Evolutionary conservation across 1,140 invertebrate species (phyloP), one percentile per base, ranked within the genome.

Genomic region (Bombyx mandarina): DNA sequence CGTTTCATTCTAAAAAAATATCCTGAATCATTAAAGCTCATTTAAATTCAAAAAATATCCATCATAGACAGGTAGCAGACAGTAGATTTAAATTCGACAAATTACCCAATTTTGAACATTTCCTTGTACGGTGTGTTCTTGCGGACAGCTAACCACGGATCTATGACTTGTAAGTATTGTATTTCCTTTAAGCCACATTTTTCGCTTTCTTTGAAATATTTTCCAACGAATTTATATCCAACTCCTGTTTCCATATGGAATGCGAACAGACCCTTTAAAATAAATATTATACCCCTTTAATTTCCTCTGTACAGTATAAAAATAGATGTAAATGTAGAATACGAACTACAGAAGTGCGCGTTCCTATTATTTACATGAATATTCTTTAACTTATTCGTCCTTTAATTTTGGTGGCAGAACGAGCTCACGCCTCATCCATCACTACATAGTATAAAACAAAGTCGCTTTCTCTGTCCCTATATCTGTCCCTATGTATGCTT

Each of bases 151-250:
- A 92, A 61, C 78, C 89, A 90, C 0, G 92, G 91, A 69, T 91
- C 86, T 2, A 89, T 80, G 0, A 91, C 85, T 62, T 92, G 89
- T 5, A 93, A 62, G 58, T 89, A 91, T 65, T 90, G 85, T 62
- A 93, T 91, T 73, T 92, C 91, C 49, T 90, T 83, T 1, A 93
- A 72, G 0, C 90, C 91, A 69, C 92, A 93, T 75, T 93, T 93
- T 72, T 93, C 91, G 3, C 90, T 88, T 75, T 93, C 92, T 6
- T 85, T 69, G 65, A 91, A 93, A 57, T 89, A 92, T 73, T 92
- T 90, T 46, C 90, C 88, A 9, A 93, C 89, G 42, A 92, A 73
- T 68, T 92, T 90, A 69, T 93, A 93, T 0, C 90, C 89, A 0
- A 89, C 77, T 2, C 91, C 90, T 2, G 77, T 82, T 71, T 92